A percentile compares a stretch with the other conserved stretches of the same genome.
These are phyloP conservation scores for Cricetomys ansorgei DNA, from an alignment of 2,113 vertebrate species.

Conservation along the genomic window DNA sequence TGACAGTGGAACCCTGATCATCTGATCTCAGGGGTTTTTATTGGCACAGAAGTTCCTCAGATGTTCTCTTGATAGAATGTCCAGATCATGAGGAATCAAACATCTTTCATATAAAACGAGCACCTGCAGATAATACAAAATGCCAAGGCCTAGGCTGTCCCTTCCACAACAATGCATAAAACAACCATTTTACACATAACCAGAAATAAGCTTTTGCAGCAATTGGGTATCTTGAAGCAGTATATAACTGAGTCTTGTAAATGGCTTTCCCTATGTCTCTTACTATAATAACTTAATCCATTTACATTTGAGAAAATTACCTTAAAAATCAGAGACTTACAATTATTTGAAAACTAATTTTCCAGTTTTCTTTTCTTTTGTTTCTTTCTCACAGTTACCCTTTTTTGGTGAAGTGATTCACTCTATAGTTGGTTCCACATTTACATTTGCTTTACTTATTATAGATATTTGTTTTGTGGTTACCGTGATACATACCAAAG, in stretches of 20 bases:
- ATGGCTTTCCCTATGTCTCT: neutral
- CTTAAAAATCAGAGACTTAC: neutral
- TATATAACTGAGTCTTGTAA: neutral
- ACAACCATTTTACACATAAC: too few species aligned
- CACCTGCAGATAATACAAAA: too few species aligned
- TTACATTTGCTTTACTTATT: neutral
- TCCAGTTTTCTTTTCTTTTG: neutral
- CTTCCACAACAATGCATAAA: too few species aligned
- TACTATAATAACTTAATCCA: neutral
- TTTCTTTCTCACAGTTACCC: neutral
- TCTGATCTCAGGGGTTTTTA: too few species aligned
- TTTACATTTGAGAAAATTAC: neutral
- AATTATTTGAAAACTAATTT: neutral
- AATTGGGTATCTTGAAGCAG: neutral
- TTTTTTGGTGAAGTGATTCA: neutral
- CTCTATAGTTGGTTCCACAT: neutral
- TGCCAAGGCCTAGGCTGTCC: too few species aligned
- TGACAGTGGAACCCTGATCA: too few species aligned
- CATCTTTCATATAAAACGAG: too few species aligned
- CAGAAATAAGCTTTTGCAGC: too few species aligned
- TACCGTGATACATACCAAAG: neutral
- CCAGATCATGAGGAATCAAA: too few species aligned
- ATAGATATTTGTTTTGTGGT: neutral
- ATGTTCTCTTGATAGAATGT: too few species aligned
- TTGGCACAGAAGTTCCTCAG: too few species aligned